A percentile compares a stretch with the other conserved stretches of the same genome.
Conservation (phyloP, 2,888 invertebrate genomes). For the Drosophila mimica region DNA sequence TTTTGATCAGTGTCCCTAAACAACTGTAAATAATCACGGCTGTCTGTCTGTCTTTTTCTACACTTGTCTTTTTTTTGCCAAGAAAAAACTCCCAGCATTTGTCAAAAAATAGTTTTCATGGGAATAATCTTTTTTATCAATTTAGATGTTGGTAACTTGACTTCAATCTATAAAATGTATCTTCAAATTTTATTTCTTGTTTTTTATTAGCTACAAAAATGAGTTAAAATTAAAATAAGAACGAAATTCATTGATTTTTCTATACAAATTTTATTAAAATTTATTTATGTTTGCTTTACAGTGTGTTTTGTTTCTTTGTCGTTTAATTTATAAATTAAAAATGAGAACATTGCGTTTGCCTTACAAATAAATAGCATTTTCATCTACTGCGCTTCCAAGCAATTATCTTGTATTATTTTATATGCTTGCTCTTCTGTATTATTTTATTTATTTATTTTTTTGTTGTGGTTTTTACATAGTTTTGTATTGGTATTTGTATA, state of each 20-base stretch:
- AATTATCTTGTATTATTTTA: conserved; percentile 25
- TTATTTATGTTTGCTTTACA: conserved; percentile 75
- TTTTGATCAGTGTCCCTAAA: not conserved
- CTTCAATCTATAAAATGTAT: rapidly evolving
- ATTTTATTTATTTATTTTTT: conserved; percentile 2
- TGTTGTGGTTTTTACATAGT: conserved; percentile 16
- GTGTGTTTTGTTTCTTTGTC: conserved; percentile 62
- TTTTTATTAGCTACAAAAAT: not conserved
- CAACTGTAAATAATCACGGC: not conserved
- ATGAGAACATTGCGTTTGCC: conserved; percentile 83
- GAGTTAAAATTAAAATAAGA: not conserved
- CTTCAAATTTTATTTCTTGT: not conserved
- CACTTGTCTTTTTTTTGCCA: too few relatives aligned
- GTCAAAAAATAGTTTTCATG: not conserved
- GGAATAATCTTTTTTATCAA: not conserved
- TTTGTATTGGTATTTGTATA: conserved; percentile 19
- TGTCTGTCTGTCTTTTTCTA: too few relatives aligned
- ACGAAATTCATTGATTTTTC: conserved; percentile 24
- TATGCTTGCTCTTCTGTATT: conserved; percentile 5
- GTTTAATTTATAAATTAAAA: conserved; percentile 80
- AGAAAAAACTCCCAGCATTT: not conserved
- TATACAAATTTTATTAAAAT: conserved; percentile 76
- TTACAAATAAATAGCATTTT: conserved; percentile 81
- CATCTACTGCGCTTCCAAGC: conserved; percentile 53
- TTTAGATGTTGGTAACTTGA: not conserved